phyloP scores from a whole-genome alignment of 2,888 invertebrate genomes.

The Torymus tubicola region DNA sequence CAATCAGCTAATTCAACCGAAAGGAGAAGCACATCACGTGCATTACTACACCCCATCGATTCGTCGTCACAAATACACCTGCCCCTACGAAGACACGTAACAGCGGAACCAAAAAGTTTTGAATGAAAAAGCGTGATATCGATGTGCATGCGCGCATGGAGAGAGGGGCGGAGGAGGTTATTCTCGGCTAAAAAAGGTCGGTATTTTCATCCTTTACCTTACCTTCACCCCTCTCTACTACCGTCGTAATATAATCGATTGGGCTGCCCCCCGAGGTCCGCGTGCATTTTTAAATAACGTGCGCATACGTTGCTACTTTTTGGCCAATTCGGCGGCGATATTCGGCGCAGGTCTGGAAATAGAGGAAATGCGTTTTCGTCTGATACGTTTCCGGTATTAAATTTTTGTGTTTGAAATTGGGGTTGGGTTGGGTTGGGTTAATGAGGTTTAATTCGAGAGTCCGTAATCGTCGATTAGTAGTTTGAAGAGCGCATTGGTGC shows the following conservation, averaged over 20 bases:
- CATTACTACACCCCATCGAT: neutral
- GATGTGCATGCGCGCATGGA: too few relatives aligned
- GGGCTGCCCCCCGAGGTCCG: neutral
- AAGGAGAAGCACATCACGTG: neutral
- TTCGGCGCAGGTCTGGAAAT: slow-evolving; percentile 4
- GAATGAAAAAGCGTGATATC: too few relatives aligned
- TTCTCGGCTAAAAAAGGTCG: neutral
- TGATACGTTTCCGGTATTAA: slow-evolving; percentile 15
- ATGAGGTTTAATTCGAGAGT: too few relatives aligned
- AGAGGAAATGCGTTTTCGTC: neutral
- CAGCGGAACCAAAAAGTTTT: too few relatives aligned
- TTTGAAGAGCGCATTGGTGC: too few relatives aligned
- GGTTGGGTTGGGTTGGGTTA: too few relatives aligned
- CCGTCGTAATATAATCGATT: slow-evolving; percentile 44
- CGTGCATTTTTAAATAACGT: slow-evolving; percentile 45
- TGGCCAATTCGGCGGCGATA: neutral
- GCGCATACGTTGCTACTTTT: slow-evolving; percentile 1
- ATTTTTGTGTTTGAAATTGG: slow-evolving; percentile 13
- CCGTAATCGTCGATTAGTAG: too few relatives aligned
- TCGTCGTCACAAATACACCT: too few relatives aligned
- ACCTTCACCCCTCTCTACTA: too few relatives aligned
- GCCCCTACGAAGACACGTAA: too few relatives aligned
- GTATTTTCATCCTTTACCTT: slow-evolving; percentile 26
- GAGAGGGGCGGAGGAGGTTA: too few relatives aligned
- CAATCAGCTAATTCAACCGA: slow-evolving; percentile 18